Percentiles rank a stretch among this genome's conserved stretches.
phyloP scores from a whole-genome alignment of 2,113 vertebrate species.

The Corythaeola cristata region DNA sequence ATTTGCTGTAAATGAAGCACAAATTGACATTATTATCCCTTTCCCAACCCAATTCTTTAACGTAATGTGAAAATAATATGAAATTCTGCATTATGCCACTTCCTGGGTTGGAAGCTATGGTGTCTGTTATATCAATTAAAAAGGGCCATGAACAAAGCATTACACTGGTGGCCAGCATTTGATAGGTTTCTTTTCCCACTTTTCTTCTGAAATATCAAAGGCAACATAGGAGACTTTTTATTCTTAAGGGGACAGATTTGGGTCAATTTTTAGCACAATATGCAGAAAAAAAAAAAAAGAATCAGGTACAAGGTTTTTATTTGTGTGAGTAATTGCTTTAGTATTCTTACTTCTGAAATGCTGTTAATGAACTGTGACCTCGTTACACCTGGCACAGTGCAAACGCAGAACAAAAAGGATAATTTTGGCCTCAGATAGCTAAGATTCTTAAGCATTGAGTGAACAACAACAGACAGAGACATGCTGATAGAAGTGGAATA shows the following conservation, averaged over 20 bases:
- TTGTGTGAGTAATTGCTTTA: conserved; percentile 30
- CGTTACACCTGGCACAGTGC: conserved; percentile 9
- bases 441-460: not conserved
- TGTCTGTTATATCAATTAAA: not conserved
- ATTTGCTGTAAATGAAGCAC: conserved; percentile 30
- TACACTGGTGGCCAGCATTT: not conserved
- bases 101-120: not conserved
- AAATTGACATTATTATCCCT: conserved; percentile 37
- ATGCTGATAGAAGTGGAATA: not conserved
- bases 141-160: not conserved
- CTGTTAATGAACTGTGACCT: conserved; percentile 21
- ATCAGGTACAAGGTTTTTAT: not conserved
- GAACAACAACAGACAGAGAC: not conserved
- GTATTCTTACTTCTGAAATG: conserved; percentile 22
- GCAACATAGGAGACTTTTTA: not conserved
- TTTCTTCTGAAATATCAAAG: conserved; percentile 31
- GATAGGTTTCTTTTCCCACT: not conserved
- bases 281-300: not conserved
- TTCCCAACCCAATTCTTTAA: conserved; percentile 33
- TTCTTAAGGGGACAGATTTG: not conserved
- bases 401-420: not conserved
- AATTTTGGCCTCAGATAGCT: not conserved
- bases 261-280: not conserved
- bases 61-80: conserved; percentile 1
- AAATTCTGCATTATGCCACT: not conserved